Evolutionary conservation across 2,888 invertebrate species (phyloP).

Genomic region (Cactoblastis cactorum): DNA sequence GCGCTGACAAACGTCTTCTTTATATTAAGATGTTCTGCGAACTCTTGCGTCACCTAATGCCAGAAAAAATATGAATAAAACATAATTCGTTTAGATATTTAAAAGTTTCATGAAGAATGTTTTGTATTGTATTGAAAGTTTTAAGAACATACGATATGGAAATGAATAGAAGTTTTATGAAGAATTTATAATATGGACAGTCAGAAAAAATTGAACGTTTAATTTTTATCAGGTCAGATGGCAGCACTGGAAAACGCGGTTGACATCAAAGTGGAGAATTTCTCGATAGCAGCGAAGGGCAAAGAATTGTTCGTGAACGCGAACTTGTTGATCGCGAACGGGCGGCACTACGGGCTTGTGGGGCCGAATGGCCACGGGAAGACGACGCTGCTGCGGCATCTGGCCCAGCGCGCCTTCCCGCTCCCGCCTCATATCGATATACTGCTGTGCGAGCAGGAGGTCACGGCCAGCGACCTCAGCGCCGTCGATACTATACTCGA

Average conservation of each 20-base stretch:
- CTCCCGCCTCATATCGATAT: conserved; percentile 98
- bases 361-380: conserved; percentile 99
- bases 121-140: too few species aligned
- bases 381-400: conserved; percentile 96
- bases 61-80: too few species aligned
- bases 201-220: background rate
- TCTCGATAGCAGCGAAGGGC: conserved; percentile 98
- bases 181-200: too few species aligned
- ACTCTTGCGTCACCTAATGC: too few species aligned
- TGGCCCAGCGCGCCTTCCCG: conserved; percentile 92
- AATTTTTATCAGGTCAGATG: conserved; percentile 78
- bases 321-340: conserved; percentile 93
- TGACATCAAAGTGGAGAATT: conserved; percentile 99
- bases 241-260: conserved; percentile 94
- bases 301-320: conserved; percentile 98
- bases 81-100: too few species aligned
- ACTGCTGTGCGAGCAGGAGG: conserved; percentile 98
- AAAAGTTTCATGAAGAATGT: too few species aligned
- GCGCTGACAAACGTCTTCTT: too few species aligned
- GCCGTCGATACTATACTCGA: conserved; percentile 96
- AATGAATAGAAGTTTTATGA: too few species aligned
- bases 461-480: conserved; percentile 94
- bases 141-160: too few species aligned
- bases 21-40: too few species aligned
- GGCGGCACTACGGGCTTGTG: conserved; percentile 97